Evolutionary conservation across 2,797 vertebrate genomes (phyloP).

Genomic region (Furcifer pardalis): DNA sequence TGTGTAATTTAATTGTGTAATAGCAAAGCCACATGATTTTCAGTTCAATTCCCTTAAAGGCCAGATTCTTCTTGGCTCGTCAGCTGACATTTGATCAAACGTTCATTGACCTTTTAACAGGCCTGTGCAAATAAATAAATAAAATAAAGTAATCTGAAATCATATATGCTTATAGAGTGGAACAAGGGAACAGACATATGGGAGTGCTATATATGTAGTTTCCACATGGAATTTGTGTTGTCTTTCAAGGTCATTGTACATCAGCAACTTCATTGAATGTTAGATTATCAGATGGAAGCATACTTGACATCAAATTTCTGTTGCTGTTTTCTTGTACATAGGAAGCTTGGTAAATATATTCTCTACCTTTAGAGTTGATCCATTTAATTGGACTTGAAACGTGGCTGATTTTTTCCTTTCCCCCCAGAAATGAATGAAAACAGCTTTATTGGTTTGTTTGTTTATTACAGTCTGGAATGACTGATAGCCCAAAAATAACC

Average conservation of each 20-base stretch:
- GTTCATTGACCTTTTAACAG: constrained; percentile 21
- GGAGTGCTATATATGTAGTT: background rate
- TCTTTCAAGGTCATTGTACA: background rate
- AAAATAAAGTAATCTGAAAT: background rate
- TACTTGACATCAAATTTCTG: background rate
- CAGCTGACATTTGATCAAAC: constrained; percentile 33
- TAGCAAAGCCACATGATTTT: constrained; percentile 11
- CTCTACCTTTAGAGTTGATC: background rate
- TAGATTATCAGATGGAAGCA: background rate
- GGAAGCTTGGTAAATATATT: background rate
- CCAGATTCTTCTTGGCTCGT: background rate
- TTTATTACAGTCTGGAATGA: background rate
- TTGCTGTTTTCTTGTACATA: background rate
- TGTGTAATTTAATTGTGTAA: constrained; percentile 16
- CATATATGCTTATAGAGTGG: background rate
- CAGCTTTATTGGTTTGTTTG: background rate
- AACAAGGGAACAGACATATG: background rate
- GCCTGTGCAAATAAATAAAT: background rate
- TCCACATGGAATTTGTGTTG: background rate
- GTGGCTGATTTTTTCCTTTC: background rate
- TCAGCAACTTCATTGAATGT: background rate
- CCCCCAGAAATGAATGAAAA: background rate
- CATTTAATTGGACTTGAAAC: background rate
- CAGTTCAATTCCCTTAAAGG: background rate
- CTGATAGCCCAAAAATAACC: too few relatives aligned